These are phyloP conservation scores for Brachypodius melanocephalos DNA, from an alignment of 2,113 vertebrate species.

Conservation along the genomic window DNA sequence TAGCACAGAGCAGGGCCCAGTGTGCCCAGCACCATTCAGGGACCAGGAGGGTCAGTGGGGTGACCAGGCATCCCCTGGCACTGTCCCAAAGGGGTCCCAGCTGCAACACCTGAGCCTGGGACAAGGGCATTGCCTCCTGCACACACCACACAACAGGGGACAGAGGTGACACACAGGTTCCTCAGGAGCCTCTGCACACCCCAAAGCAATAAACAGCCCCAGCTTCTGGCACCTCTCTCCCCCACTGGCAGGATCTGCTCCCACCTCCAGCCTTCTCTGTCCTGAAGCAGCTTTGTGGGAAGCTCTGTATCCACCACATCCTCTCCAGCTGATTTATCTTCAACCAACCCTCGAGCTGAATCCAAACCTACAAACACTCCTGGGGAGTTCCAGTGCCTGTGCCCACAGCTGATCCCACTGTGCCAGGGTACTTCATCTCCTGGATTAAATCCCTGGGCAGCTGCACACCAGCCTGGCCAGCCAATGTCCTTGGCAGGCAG, in stretches of 20 bases:
- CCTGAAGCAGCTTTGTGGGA: not conserved
- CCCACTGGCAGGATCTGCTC: not conserved
- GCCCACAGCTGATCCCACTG: fast-evolving
- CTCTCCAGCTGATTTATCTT: not conserved
- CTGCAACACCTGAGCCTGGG: not conserved
- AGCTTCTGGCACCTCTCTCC: not conserved
- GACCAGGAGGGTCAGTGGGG: not conserved
- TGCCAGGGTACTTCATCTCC: not conserved
- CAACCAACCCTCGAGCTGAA: fast-evolving
- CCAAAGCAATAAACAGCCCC: not conserved
- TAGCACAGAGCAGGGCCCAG: fast-evolving
- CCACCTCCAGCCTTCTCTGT: not conserved
- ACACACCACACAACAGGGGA: fast-evolving
- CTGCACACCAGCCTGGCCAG: not conserved
- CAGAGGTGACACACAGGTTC: not conserved
- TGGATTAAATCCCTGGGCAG: not conserved
- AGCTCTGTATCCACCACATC: not conserved
- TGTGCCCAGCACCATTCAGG: not conserved
- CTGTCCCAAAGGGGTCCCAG: not conserved
- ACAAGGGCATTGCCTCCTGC: not conserved
- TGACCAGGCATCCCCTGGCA: not conserved
- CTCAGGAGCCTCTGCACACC: not conserved
- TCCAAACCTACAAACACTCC: not conserved
- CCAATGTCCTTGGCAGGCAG: fast-evolving
- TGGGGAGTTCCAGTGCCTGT: not conserved